phyloP scores from a whole-genome alignment of 92 coral and sea anemone genomes.

The Siderastrea siderea region DNA sequence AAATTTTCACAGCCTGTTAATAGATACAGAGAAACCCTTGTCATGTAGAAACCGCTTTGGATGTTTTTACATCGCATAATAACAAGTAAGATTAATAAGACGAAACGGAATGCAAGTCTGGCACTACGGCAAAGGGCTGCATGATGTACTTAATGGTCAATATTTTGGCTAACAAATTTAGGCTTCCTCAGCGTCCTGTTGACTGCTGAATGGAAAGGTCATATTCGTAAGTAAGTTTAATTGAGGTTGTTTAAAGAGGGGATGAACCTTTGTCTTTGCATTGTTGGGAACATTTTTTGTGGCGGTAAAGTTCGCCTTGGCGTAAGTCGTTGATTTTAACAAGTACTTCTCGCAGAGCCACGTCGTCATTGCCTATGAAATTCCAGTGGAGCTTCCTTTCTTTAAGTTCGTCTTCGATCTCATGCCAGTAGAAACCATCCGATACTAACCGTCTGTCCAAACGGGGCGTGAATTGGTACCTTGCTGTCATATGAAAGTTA shows the following conservation, averaged over 20 bases:
- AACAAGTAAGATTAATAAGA: no score
- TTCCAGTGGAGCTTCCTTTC: background rate
- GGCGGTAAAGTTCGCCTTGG: background rate
- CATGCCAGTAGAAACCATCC: slow-evolving; percentile 29
- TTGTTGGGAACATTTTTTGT: background rate
- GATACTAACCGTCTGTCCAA: background rate
- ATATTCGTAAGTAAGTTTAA: no score
- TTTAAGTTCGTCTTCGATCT: slow-evolving; percentile 22
- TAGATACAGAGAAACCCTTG: no score
- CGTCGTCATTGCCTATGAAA: slow-evolving; percentile 17
- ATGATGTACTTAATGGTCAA: no score
- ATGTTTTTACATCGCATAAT: no score
- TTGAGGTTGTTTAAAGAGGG: no score
- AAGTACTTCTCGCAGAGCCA: background rate
- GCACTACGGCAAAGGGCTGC: no score
- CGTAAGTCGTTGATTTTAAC: background rate
- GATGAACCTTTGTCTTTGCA: background rate
- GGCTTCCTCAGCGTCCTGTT: no score
- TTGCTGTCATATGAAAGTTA: background rate
- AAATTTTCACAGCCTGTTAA: slow-evolving; percentile 34
- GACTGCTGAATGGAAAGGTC: no score
- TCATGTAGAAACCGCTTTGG: no score
- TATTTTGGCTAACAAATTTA: no score
- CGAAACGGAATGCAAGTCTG: no score
- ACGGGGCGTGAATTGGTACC: background rate